A percentile compares a stretch with the other conserved stretches of the same genome.
Evolutionary conservation across 2,888 invertebrate genomes (phyloP).

Genomic region (Gastracanthus pulcherrimus): DNA sequence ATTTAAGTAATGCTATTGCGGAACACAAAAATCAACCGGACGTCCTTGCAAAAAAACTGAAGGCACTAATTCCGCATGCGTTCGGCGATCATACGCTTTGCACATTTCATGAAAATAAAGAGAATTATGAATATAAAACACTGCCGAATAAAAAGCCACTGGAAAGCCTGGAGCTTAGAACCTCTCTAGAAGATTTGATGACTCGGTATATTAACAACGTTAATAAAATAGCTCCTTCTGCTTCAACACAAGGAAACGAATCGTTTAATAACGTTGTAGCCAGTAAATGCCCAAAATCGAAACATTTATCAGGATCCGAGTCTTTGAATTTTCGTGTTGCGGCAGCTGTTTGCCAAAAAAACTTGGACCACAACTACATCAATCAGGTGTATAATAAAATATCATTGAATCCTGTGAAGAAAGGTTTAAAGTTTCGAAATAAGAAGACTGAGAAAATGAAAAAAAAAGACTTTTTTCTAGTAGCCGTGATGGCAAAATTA

Average conservation of each 20-base stretch:
- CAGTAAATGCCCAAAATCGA: slow-evolving; percentile 44
- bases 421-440: slow-evolving; percentile 16
- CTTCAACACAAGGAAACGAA: slow-evolving; percentile 53
- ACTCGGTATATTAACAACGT: slow-evolving; percentile 45
- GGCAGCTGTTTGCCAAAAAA: slow-evolving; percentile 51
- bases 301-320: slow-evolving; percentile 51
- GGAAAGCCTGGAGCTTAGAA: slow-evolving; percentile 12
- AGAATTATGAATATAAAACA: no score
- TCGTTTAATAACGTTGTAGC: slow-evolving; percentile 47
- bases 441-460: slow-evolving; percentile 7
- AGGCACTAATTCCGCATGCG: slow-evolving; percentile 15
- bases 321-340: slow-evolving; percentile 41
- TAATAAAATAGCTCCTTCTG: slow-evolving; percentile 45
- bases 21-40: slow-evolving; percentile 12
- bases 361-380: slow-evolving; percentile 23
- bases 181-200: slow-evolving; percentile 23
- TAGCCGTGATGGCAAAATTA: slow-evolving; percentile 27
- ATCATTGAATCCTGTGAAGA: slow-evolving; percentile 2
- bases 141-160: slow-evolving; percentile 28
- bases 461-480: slow-evolving; percentile 21
- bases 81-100: slow-evolving; percentile 8
- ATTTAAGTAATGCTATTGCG: no score
- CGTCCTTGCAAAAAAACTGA: not conserved
- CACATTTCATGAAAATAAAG: slow-evolving; percentile 7
- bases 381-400: slow-evolving; percentile 21